A percentile compares a stretch with the other conserved stretches of the same genome.
These are phyloP conservation scores for Neofelis nebulosa DNA, from an alignment of 2,113 vertebrate genomes.

Conservation along the genomic window DNA sequence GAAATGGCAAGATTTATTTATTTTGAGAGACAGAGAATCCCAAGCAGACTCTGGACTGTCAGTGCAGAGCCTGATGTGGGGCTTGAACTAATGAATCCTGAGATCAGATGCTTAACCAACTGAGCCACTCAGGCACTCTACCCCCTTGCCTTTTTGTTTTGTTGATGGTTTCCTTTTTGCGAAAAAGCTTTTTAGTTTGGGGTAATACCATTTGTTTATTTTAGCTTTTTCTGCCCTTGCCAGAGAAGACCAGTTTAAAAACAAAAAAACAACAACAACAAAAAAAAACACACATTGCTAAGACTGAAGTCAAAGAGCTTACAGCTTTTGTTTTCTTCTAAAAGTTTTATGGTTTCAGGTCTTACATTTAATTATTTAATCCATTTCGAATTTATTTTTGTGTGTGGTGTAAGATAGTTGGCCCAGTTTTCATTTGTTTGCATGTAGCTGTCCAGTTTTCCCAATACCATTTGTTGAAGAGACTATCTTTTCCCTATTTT, in stretches of 20 bases:
- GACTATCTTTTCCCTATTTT: not conserved
- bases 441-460: not conserved
- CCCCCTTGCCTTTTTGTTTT: not conserved
- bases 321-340: not conserved
- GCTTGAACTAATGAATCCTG: too few relatives aligned
- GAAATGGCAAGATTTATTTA: too few relatives aligned
- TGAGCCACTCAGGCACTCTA: too few relatives aligned
- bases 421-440: not conserved
- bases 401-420: not conserved
- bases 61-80: too few relatives aligned
- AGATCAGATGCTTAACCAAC: too few relatives aligned
- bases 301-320: not conserved
- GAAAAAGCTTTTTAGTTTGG: not conserved
- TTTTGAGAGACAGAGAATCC: too few relatives aligned
- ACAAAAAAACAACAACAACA: not conserved
- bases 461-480: not conserved
- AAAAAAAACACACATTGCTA: not conserved
- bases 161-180: not conserved
- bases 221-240: not conserved
- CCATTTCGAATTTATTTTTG: not conserved
- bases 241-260: not conserved
- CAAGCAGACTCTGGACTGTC: too few relatives aligned
- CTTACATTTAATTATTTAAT: not conserved
- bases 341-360: not conserved
- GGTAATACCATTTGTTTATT: not conserved